Evolutionary conservation across 2,113 vertebrate genomes (phyloP).

Genomic region (Syngnathus floridae): DNA sequence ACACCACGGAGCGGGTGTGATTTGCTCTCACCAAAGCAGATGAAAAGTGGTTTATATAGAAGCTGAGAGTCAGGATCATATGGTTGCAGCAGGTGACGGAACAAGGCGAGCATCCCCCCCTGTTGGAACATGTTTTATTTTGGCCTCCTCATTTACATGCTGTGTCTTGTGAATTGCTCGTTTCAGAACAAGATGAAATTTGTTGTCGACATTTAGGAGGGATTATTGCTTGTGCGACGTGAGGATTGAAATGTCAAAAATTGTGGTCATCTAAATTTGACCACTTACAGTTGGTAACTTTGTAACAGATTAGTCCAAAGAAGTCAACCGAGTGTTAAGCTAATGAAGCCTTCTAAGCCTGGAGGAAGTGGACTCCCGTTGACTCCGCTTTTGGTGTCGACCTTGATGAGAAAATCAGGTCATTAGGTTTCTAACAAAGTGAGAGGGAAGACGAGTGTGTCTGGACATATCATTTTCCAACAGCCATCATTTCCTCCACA

Average conservation of each 20-base stretch:
- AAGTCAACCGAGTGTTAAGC: not conserved
- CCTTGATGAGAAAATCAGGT: slow-evolving; percentile 33
- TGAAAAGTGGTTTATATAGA: slow-evolving; percentile 67
- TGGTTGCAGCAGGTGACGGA: slow-evolving; percentile 63
- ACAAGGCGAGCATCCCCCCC: slow-evolving; percentile 41
- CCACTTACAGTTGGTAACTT: not conserved
- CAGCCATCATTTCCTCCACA: slow-evolving; percentile 26
- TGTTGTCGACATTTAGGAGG: not conserved
- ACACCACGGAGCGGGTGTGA: slow-evolving; percentile 61
- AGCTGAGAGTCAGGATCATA: slow-evolving; percentile 66
- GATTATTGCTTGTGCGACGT: no score
- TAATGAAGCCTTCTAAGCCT: not conserved
- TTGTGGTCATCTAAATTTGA: not conserved
- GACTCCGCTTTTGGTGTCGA: slow-evolving; percentile 26
- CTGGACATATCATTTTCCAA: slow-evolving; percentile 27
- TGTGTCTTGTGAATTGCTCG: not conserved
- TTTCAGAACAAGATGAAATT: not conserved
- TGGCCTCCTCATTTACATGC: not conserved
- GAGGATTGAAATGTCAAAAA: not conserved
- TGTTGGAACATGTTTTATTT: not conserved
- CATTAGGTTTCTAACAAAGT: slow-evolving; percentile 45
- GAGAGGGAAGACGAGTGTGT: slow-evolving; percentile 29
- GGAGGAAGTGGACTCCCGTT: slow-evolving; percentile 14
- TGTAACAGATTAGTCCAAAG: not conserved
- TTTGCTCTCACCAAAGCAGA: slow-evolving; percentile 63